These are phyloP conservation scores for Callionymus lyra DNA, from an alignment of 2,113 vertebrate genomes.

Conservation along the genomic window DNA sequence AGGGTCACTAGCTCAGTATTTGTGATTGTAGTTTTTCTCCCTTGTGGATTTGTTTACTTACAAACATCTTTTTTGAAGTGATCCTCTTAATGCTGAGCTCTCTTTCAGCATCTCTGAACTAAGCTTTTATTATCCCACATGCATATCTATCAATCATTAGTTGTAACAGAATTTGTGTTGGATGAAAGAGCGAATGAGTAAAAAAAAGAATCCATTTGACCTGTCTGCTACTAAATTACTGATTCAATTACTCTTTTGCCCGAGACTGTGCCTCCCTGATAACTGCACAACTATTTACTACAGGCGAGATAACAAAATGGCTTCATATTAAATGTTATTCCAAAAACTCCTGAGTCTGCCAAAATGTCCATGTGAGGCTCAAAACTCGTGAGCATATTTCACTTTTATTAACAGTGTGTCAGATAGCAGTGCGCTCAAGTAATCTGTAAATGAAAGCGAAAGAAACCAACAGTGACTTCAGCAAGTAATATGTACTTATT, in stretches of 20 bases:
- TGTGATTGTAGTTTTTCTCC: no score
- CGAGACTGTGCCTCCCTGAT: constrained; percentile 61
- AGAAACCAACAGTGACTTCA: constrained; percentile 6
- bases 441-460: constrained; percentile 1
- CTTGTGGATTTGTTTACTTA: no score
- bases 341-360: constrained; percentile 35
- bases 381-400: constrained; percentile 45
- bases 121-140: no score
- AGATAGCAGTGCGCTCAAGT: constrained; percentile 14
- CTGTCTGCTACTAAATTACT: constrained; percentile 66
- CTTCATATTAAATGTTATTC: constrained; percentile 39
- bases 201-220: constrained; percentile 63
- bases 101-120: no score
- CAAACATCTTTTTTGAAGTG: no score
- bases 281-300: constrained; percentile 62
- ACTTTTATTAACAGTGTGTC: constrained; percentile 8
- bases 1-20: no score
- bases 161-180: constrained; percentile 39
- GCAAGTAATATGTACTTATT: constrained; percentile 5
- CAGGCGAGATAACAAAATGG: constrained; percentile 60
- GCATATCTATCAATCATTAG: constrained; percentile 60
- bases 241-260: constrained; percentile 65
- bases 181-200: constrained; percentile 31
- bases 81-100: no score
- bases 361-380: constrained; percentile 13